Evolutionary conservation across 2,888 invertebrate species (phyloP).

Genomic region (Heliconius erato): DNA sequence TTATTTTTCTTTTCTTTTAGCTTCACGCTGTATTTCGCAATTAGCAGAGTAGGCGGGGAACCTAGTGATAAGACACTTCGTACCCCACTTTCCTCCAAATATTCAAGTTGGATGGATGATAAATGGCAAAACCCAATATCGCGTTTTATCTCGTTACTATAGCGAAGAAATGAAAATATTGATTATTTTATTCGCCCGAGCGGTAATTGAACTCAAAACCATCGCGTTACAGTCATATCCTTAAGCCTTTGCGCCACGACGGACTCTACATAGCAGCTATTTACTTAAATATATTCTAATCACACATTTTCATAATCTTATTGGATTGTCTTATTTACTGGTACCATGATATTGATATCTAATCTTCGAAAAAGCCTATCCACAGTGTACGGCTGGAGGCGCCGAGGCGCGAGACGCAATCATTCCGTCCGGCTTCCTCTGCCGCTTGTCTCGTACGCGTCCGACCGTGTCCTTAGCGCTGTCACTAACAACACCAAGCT

Average conservation of each 20-base stretch:
- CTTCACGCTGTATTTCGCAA: too few species aligned
- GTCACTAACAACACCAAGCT: conserved; percentile 19
- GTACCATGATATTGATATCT: background rate
- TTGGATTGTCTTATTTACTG: background rate
- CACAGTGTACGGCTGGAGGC: conserved; percentile 37
- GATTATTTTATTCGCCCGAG: too few species aligned
- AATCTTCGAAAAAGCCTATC: conserved; percentile 25
- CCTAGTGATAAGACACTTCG: background rate
- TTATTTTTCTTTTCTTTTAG: too few species aligned
- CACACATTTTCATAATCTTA: background rate
- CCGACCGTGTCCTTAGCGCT: conserved; percentile 40
- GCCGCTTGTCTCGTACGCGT: conserved; percentile 45
- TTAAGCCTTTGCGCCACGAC: background rate
- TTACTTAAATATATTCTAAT: too few species aligned
- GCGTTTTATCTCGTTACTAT: too few species aligned
- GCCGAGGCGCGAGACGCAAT: conserved; percentile 46
- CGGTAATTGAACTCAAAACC: too few species aligned
- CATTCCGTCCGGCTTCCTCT: conserved; percentile 46
- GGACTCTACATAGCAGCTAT: background rate
- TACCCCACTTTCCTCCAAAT: background rate
- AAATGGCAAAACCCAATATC: background rate
- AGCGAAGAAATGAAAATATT: too few species aligned
- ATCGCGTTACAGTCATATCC: too few species aligned
- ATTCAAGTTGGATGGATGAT: background rate
- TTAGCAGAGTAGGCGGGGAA: too few species aligned